Evolutionary conservation across 2,888 invertebrate genomes (phyloP), one percentile per base, ranked within the genome.

Genomic region (Timema cristinae): DNA sequence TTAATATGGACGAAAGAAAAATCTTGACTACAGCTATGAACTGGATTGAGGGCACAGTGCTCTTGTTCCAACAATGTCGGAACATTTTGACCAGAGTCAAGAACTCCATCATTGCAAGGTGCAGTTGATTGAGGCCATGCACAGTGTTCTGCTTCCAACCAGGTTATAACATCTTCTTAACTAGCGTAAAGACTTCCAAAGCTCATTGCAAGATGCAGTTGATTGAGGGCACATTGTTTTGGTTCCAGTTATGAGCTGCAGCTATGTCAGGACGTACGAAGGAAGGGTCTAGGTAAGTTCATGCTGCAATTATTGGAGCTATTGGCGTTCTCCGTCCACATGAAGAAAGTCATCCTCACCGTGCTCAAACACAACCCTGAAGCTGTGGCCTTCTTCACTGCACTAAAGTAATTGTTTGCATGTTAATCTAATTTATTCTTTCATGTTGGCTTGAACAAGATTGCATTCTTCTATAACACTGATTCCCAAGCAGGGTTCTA

Each of bases 301-400:
- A 86, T 95, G 83, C 88, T 95, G 85, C 86, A 88, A 78, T 70
- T 72, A 10, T 82, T 95, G 75, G 94, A 94, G 83, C 83, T 87
- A 69, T 86, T 96, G 72, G 94, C 92, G 66, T 86, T 83, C 78
- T 87, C 88, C 73, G 90, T 90, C 78, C 86, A 87, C 77, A 91
- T 95, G 91, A 86, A 87, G 78, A 92, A 91, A 84, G 91, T 95
- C 67, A 87, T 94, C 71, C 84, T 95, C 77, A 95, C 95, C 10
- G 91, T 91, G 69, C 88, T 95, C 76, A 93, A 91, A 79, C 88
- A 91, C 80, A 95, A 95, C 83, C 86, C 87, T 56, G 82, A 86
- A 61, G 92, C 91, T 0, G 82, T 87, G 54, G 84, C 86, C 6
- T 95, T 95, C 83, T 95, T 93, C 82, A 87, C 87, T 78, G 88